Conservation (phyloP, 2,888 invertebrate species). For the Ditylenchus weischeri region DNA sequence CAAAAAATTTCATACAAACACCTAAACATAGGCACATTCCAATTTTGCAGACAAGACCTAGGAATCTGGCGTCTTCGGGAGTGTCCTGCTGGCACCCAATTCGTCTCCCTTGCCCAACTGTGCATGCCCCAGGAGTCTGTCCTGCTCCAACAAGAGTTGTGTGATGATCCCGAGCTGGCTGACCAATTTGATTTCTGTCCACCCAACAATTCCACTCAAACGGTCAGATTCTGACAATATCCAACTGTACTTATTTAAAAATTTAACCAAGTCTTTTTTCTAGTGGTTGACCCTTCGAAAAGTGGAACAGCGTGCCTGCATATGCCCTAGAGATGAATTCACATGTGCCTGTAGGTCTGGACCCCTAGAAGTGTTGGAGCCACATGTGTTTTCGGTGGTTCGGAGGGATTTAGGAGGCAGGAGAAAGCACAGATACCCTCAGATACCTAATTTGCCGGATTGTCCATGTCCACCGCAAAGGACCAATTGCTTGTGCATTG, state of each 20-base stretch:
- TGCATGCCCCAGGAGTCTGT: slow-evolving; percentile 54
- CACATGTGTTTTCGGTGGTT: neutral
- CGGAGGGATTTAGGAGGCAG: neutral
- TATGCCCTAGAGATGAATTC: slow-evolving; percentile 52
- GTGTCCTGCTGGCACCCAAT: slow-evolving; percentile 54
- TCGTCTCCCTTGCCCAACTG: slow-evolving; percentile 51
- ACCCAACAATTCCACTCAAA: slow-evolving; percentile 1
- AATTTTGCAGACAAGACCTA: slow-evolving; percentile 50
- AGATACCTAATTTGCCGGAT: slow-evolving; percentile 5
- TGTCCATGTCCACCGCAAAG: slow-evolving; percentile 28
- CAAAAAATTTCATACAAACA: neutral
- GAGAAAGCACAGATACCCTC: slow-evolving; percentile 7
- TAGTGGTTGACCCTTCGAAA: slow-evolving; percentile 15
- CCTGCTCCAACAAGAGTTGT: slow-evolving; percentile 51
- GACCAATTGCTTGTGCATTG: slow-evolving; percentile 31
- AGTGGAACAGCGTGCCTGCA: slow-evolving; percentile 28
- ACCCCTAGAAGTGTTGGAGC: slow-evolving; percentile 13
- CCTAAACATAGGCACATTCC: no score
- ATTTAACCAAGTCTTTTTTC: neutral
- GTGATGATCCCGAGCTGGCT: slow-evolving; percentile 37
- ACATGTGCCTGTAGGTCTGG: slow-evolving; percentile 45
- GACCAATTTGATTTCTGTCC: slow-evolving; percentile 51
- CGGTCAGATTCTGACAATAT: neutral
- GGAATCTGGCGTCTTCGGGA: slow-evolving; percentile 56
- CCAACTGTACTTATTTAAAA: neutral